Base-by-base conservation (phyloP, 2,797 vertebrate species). In the Semaprochilodus insignis region DNA sequence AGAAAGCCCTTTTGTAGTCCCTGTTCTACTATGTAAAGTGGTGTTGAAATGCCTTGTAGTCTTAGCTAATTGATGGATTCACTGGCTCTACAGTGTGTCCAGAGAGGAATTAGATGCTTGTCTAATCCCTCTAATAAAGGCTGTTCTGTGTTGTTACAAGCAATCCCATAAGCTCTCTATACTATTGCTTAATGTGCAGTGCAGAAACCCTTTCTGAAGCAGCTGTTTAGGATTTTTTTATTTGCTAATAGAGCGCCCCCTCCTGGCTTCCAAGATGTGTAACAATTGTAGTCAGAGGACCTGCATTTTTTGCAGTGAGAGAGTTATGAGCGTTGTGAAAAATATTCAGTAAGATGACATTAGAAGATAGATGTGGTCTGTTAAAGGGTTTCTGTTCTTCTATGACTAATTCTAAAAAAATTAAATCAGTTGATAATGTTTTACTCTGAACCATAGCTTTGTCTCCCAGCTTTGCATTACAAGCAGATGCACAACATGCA, bases 161-260 rank as follows among this genome's bases (percentile, higher is more conserved):
- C 21, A 57, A 57, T 73, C n/a, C 57, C 40, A 72, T 51, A 66
- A 48, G 13, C 55, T 77, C 74, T 54, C 23, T 44, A 14, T 66
- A 11, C 70, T 44, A 62, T 83, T 44, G 70, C 77, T 54, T 75
- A 74, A 83, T 77, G 40, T 78, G 34, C 25, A 78, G 51, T 67
- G 63, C 23, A 27, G 79, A 77, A 63, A 80, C 78, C 83, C 54
- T 79, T 81, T 75, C 57, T 59, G 25, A 40, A 84, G 34, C 31
- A 34, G 17, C 54, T 40, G 57, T 63, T 10, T 48, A 52, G 36
- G 6, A 17, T 78, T 75, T 71, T 51, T 31, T 85, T 83, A 80
- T n/a, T 89, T 86, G 66, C 21, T 86, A 81, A 77, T 75, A 80
- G 82, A 77, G 86, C 89, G 66, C 92, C 92, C 89, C 88, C 94